Evolutionary conservation across 2,113 vertebrate species (phyloP), one percentile per base, ranked within the genome.

Genomic region (Tragelaphus imberbis): DNA sequence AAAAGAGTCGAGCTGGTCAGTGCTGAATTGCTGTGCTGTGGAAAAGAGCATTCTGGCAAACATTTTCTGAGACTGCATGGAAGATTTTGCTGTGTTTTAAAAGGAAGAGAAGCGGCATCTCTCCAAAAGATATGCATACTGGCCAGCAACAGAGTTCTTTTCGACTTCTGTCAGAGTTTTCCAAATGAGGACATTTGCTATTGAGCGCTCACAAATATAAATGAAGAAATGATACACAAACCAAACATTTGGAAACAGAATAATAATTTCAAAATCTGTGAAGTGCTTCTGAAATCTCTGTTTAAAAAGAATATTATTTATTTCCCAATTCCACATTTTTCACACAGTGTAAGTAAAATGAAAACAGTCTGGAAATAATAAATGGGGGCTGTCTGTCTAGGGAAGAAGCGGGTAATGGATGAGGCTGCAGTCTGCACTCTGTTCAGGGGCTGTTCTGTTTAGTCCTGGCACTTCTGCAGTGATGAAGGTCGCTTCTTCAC

Each of bases 311-410:
- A 90, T 94, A 93, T 95, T 44, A 11, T 55, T 79, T 98, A 95
- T 97, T 96, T 97, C 90, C 82, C 79, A 86, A 97, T 96, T 90
- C 94, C 90, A 98, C 33, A 7, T 0, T 97, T 93, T 96, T 93
- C 75, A 97, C 81, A 86, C 3, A 40, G 65, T 77, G 65, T 91
- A 90, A 19, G 2, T n/a, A 90, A 96, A 98, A 97, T 95, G 95
- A 96, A 93, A 98, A 97, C 88, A 97, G 86, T 2, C 6, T 97
- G 95, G n/a, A 77, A 63, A 95, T 33, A 0, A 98, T 96, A 98
- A 97, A 98, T 85, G 95, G 95, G 56, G 49, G 93, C 30, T 98
- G 88, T 97, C 96, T 96, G 92, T 91, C 91, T 55, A 36, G 47
- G 89, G 89, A 93, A 90, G 97, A 96, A 95, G 89, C 0, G 2